A percentile compares a stretch with the other conserved stretches of the same genome.
Conservation (phyloP, 2,888 invertebrate genomes). For the Leucania comma region DNA sequence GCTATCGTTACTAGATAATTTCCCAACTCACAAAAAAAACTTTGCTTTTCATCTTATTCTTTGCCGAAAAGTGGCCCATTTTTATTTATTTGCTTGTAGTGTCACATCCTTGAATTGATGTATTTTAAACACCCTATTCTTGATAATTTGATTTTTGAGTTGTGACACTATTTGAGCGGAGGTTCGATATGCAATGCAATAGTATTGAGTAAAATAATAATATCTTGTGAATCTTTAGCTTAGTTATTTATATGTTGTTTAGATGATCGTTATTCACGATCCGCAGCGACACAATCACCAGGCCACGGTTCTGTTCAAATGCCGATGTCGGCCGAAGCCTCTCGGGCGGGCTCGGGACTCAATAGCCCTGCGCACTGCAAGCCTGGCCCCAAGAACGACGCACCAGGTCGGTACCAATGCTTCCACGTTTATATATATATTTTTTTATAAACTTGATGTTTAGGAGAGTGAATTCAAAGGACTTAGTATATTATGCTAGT, state of each 20-base stretch:
- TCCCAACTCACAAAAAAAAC: too few species aligned
- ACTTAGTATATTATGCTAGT: too few species aligned
- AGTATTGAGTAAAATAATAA: too few species aligned
- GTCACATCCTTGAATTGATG: too few species aligned
- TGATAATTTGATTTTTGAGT: too few species aligned
- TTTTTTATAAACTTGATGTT: not conserved
- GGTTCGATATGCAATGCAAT: too few species aligned
- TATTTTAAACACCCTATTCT: too few species aligned
- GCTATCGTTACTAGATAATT: too few species aligned
- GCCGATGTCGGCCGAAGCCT: slow-evolving; percentile 89
- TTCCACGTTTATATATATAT: not conserved
- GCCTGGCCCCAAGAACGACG: slow-evolving; percentile 84
- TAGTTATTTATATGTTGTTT: slow-evolving; percentile 21
- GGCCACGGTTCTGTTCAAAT: slow-evolving; percentile 84
- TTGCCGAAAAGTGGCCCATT: too few species aligned
- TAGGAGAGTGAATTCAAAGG: slow-evolving; percentile 62
- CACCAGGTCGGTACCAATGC: slow-evolving; percentile 82
- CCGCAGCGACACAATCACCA: slow-evolving; percentile 84
- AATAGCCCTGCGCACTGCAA: slow-evolving; percentile 88
- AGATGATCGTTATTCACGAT: slow-evolving; percentile 55
- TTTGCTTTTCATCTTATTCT: too few species aligned
- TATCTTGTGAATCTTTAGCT: not conserved
- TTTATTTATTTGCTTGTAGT: too few species aligned
- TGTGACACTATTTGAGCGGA: too few species aligned
- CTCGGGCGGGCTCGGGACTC: slow-evolving; percentile 86